Base-by-base conservation (phyloP, 2,888 invertebrate species). In the Panopea generosa region DNA sequence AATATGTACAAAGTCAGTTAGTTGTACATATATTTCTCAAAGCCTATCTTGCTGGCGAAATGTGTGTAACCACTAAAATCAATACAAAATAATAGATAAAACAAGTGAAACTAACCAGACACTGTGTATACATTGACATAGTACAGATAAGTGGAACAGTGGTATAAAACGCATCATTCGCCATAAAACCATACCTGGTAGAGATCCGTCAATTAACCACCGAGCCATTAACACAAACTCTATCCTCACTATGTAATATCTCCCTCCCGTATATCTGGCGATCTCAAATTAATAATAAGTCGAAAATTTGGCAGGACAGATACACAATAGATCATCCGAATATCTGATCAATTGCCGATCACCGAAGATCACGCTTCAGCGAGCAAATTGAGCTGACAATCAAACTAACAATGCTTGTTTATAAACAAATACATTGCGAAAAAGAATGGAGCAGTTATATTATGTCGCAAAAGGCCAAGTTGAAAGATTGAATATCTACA, bases 401-500 rank as follows among this genome's bases (percentile, higher is more conserved):
- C 60, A 60, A 60, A 60, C 47, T 16, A 47, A 60, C 60, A 60
- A 60, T 60, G 47, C 60, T 47, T 49, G 60, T 45, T 45, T 60
- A 60, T 49, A 60, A 60, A 60, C 60, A 60, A 45, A 47, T 60
- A 59, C 43, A 59, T 43, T 59, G 26, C 24, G 7, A 20, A 52
- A 22, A 47, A 60, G 47, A 60, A 60, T 45, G 26, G 29, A 60
- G 45, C 49, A n/a, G 33, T 27, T 47, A n/a, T 27, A 49, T 16
- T 22, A 26, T 43, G 59, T 60, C 60, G 47, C 27, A 49, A 60
- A 59, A n/a, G 27, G 60, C 27, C 56, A 45, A 43, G 33, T 47
- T 56, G 20, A 53, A 24, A n/a, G 27, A 75, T 75, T 69, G 63
- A 55, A 65, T 75, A 69, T 62, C 74, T 59, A 47, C 61, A 43